Percentiles rank a stretch among this genome's conserved stretches.
Conservation (phyloP, 2,888 invertebrate species). For the Drosophila sordidapex region DNA sequence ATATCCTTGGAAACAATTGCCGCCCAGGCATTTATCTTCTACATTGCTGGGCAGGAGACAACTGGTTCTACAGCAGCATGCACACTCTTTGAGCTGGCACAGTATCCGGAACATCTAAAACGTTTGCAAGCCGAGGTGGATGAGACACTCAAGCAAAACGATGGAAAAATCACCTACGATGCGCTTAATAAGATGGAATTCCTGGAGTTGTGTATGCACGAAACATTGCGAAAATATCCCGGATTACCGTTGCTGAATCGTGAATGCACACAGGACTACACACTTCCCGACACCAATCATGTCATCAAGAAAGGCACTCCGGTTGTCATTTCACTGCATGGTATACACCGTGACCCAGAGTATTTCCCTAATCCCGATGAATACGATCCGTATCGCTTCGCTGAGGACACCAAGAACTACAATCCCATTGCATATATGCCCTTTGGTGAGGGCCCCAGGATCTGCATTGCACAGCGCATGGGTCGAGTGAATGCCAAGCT, state of each 20-base stretch:
- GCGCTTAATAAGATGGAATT: conserved; percentile 84
- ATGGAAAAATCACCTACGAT: conserved; percentile 81
- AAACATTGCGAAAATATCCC: conserved; percentile 84
- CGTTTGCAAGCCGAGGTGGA: conserved; percentile 82
- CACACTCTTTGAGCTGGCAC: conserved; percentile 83
- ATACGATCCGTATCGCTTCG: conserved; percentile 85
- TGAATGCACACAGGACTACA: conserved; percentile 82
- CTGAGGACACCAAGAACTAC: conserved; percentile 70
- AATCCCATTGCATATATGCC: conserved; percentile 82
- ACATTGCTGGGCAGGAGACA: conserved; percentile 85
- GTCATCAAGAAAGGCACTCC: conserved; percentile 82
- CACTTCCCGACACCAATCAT: conserved; percentile 77
- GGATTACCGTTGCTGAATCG: conserved; percentile 83
- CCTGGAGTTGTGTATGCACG: conserved; percentile 83
- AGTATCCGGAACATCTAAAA: conserved; percentile 82
- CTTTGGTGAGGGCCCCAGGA: conserved; percentile 84
- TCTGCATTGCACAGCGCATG: conserved; percentile 83
- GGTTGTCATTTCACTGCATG: conserved; percentile 82
- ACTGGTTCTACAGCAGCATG: conserved; percentile 83
- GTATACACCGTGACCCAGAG: conserved; percentile 83
- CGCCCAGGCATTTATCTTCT: conserved; percentile 84
- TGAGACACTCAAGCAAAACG: conserved; percentile 74
- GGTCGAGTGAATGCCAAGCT: conserved; percentile 78
- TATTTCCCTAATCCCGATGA: conserved; percentile 84
- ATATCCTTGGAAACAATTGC: conserved; percentile 80